Percentiles rank a stretch among this genome's conserved stretches.
Conservation (phyloP, 2,888 invertebrate species). For the Thereva unica region DNA sequence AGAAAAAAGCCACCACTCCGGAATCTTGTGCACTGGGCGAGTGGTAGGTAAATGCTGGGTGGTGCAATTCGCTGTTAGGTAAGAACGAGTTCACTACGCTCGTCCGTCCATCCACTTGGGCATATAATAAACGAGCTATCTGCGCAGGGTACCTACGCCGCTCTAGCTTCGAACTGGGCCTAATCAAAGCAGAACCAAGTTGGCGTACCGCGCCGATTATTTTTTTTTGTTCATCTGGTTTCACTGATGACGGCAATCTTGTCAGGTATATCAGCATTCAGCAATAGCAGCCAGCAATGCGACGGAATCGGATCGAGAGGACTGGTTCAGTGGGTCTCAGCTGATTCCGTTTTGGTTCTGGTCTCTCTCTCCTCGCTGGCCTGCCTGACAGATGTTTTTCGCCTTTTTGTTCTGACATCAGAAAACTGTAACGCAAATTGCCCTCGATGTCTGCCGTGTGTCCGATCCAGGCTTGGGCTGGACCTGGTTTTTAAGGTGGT, state of each 20-base stretch:
- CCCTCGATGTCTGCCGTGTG: constrained; percentile 27
- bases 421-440: constrained; percentile 36
- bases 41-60: constrained; percentile 32
- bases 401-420: constrained; percentile 19
- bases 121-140: constrained; percentile 26
- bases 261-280: constrained; percentile 17
- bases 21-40: not conserved
- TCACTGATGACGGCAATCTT: constrained; percentile 34
- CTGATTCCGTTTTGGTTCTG: constrained; percentile 37
- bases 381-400: constrained; percentile 15
- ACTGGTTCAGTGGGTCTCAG: constrained; percentile 42
- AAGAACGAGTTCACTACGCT: constrained; percentile 33
- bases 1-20: constrained; percentile 17
- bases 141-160: constrained; percentile 21
- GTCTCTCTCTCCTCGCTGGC: not conserved
- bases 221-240: constrained; percentile 30
- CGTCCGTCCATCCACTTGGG: constrained; percentile 28
- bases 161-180: constrained; percentile 14
- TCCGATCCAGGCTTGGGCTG: constrained; percentile 11
- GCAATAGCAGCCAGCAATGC: too few relatives aligned
- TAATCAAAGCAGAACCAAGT: constrained; percentile 35
- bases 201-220: constrained; percentile 30
- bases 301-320: constrained; percentile 14
- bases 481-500: constrained; percentile 1
- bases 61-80: constrained; percentile 37